Percentiles rank a stretch among this genome's conserved stretches.
These are phyloP conservation scores for Thera obeliscata DNA, from an alignment of 2,888 invertebrate genomes.

Conservation along the genomic window DNA sequence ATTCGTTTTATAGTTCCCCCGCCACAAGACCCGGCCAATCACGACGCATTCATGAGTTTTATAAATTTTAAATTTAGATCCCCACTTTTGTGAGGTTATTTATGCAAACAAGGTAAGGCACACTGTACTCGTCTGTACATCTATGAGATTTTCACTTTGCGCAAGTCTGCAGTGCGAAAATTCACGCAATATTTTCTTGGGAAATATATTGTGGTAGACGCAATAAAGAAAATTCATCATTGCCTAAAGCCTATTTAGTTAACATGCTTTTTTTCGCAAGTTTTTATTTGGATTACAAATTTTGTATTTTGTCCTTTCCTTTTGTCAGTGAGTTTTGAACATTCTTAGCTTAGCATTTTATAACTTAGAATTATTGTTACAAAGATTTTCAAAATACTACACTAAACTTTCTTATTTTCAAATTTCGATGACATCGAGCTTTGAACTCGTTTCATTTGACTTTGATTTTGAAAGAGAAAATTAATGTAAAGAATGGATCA, in stretches of 20 bases:
- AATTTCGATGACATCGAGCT: too few relatives aligned
- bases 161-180: background rate
- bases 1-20: conserved; percentile 55
- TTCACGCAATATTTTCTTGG: background rate
- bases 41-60: conserved; percentile 56
- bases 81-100: conserved; percentile 23
- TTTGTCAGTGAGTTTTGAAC: too few relatives aligned
- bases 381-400: too few relatives aligned
- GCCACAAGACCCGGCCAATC: conserved; percentile 57
- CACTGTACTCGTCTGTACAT: conserved; percentile 15
- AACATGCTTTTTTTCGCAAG: background rate
- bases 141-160: conserved; percentile 9
- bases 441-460: too few relatives aligned
- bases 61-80: conserved; percentile 64
- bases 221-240: background rate
- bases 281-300: background rate
- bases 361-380: too few relatives aligned
- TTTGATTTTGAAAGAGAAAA: too few relatives aligned
- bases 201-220: background rate
- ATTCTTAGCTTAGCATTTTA: too few relatives aligned
- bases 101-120: conserved; percentile 25
- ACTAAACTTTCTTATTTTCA: too few relatives aligned
- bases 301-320: background rate
- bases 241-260: background rate
- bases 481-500: too few relatives aligned